These are phyloP conservation scores for Frieseomelitta varia DNA, from an alignment of 1,140 invertebrate species.

Conservation along the genomic window DNA sequence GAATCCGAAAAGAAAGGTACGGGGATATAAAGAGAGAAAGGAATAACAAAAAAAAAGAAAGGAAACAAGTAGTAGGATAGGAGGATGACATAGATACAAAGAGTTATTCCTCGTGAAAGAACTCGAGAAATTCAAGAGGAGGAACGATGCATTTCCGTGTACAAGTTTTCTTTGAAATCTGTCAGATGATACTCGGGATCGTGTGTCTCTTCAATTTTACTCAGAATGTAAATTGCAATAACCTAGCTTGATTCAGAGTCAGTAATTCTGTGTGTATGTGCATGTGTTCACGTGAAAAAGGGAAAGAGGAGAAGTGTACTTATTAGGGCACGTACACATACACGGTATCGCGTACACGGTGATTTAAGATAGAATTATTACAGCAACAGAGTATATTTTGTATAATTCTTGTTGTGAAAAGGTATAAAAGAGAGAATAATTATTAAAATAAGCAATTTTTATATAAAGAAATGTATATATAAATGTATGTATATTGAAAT, in stretches of 20 bases:
- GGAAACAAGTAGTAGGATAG: background rate
- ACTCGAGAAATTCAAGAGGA: constrained; percentile 29
- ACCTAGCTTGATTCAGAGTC: background rate
- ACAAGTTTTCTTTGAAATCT: constrained; percentile 21
- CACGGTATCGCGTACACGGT: too few species aligned
- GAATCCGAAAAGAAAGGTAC: constrained; percentile 2
- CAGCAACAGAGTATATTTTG: too few species aligned
- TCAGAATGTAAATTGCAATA: constrained; percentile 1
- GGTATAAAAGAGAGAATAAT: too few species aligned
- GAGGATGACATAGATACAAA: constrained; percentile 33
- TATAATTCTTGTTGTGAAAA: too few species aligned
- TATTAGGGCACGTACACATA: background rate
- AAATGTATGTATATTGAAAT: too few species aligned
- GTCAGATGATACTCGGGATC: background rate
- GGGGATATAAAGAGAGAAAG: background rate
- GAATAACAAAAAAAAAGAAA: background rate
- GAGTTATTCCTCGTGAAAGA: constrained; percentile 44
- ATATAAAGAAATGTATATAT: too few species aligned
- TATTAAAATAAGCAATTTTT: too few species aligned
- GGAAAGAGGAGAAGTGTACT: background rate
- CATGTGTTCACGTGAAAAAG: background rate
- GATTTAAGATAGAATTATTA: background rate
- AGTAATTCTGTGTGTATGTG: background rate
- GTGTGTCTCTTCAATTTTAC: constrained; percentile 11
- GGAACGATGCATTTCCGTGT: constrained; percentile 24